A percentile compares a stretch with the other conserved stretches of the same genome.
Conservation (phyloP, 2,797 vertebrate species). For the Poecilia velifera region DNA sequence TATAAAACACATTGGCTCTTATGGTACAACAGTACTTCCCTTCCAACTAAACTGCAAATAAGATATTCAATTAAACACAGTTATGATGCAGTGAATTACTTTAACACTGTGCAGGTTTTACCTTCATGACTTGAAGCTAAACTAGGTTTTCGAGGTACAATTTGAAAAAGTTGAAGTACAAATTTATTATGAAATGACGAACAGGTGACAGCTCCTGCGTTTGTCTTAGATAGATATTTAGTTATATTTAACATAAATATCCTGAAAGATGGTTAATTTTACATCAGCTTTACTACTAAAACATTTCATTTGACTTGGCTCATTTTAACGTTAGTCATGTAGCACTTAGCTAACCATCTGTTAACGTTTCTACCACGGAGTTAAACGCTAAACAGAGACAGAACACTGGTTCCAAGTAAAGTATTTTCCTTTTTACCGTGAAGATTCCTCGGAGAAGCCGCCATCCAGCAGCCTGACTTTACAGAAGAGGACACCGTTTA, state of each 20-base stretch:
- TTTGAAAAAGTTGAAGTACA: background rate
- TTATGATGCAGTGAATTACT: background rate
- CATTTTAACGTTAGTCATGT: background rate
- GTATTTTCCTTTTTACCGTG: slow-evolving; percentile 82
- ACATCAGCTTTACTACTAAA: background rate
- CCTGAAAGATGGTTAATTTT: background rate
- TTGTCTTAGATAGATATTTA: background rate
- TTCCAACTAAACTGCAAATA: background rate
- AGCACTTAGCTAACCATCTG: slow-evolving; percentile 11
- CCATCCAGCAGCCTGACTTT: slow-evolving; percentile 96
- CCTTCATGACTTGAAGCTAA: background rate
- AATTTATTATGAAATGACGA: background rate
- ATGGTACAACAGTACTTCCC: background rate
- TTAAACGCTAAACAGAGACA: background rate
- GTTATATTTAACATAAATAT: background rate
- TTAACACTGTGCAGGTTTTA: background rate
- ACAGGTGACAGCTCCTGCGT: background rate
- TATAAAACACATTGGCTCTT: background rate
- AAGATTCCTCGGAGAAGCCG: slow-evolving; percentile 93
- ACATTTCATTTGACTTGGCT: slow-evolving; percentile 3
- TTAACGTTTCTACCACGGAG: background rate
- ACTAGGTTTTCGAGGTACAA: background rate
- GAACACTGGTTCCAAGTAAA: background rate
- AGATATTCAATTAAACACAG: background rate
- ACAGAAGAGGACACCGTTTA: slow-evolving; percentile 96